These are phyloP conservation scores for Poeciliopsis presidionis DNA, from an alignment of 2,797 vertebrate genomes.

Conservation along the genomic window DNA sequence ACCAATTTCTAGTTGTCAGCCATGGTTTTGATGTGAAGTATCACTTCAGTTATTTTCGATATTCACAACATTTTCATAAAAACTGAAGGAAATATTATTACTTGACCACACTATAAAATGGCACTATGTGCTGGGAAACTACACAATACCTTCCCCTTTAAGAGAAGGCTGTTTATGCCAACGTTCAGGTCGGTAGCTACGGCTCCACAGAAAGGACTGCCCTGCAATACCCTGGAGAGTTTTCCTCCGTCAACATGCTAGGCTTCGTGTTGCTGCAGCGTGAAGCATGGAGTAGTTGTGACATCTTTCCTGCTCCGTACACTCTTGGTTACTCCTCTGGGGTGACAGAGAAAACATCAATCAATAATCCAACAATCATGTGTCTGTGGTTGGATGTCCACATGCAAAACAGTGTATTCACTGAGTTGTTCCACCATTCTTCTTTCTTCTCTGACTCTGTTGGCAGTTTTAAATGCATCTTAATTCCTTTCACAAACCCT, in stretches of 20 bases:
- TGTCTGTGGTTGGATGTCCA: conserved; percentile 29
- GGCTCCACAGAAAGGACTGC: conserved; percentile 20
- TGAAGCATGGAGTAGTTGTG: conserved; percentile 29
- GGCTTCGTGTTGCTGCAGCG: conserved; percentile 24
- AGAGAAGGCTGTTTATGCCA: conserved; percentile 13
- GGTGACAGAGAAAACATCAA: conserved; percentile 54
- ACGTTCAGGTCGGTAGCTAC: conserved; percentile 30
- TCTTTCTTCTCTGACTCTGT: neutral
- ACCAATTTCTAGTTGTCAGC: neutral
- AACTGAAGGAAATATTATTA: neutral
- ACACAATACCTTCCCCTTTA: neutral
- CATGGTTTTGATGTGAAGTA: neutral
- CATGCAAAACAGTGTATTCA: conserved; percentile 9
- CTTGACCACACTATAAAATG: neutral
- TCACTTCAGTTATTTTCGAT: neutral
- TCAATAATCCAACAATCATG: conserved; percentile 47
- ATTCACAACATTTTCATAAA: neutral
- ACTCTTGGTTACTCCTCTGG: conserved; percentile 37
- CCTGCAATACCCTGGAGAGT: conserved; percentile 41
- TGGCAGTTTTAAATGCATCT: neutral
- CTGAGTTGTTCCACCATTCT: conserved; percentile 21
- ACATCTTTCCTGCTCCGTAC: conserved; percentile 42
- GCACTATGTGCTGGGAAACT: neutral
- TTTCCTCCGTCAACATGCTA: conserved; percentile 19
- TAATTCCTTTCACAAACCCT: conserved; percentile 29